Evolutionary conservation across 2,113 vertebrate species (phyloP), one percentile per base, ranked within the genome.

Genomic region (Clarias magur): DNA sequence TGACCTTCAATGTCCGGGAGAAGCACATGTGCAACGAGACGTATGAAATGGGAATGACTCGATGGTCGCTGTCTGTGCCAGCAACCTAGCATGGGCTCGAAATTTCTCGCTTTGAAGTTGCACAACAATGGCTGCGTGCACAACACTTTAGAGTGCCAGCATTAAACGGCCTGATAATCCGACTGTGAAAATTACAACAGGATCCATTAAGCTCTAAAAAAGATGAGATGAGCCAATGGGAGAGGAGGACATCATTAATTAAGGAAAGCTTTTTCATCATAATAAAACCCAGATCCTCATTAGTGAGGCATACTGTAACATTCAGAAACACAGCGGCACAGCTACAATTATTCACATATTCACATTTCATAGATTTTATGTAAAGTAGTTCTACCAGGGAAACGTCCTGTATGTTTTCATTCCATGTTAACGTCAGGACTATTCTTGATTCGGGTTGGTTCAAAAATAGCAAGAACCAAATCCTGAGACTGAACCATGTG

Each of bases 321-420:
- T 54, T 82, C 75, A 65, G 82, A 83, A 73, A 90, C 87, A 84
- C 63, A 25, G 23, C 82, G 90, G 87, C 82, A 89, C 56, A 3
- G 80, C 57, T 38, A 42, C 70, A 34, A 42, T 82, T 11, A 42
- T 82, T 11, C 62, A 67, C 57, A 13, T 16, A 48, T 63, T 70
- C 42, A 73, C 5, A 76, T 25, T 38, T 75, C 38, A 23, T 38
- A 75, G 13, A 30, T 1, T 54, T 76, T 63, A 59, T 23, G n/a
- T 6, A 27, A 34, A 16, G n/a, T 70, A 23, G 38, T 42, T 17
- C 23, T 59, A 79, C 34, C 56, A 85, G 17, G 63, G 9, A 42
- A 10, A 48, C 15, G 3, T 53, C 19, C 34, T 42, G 38, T 75
- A 60, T 30, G 60, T 53, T 70, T 76, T 82, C 23, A 67, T 60